These are phyloP conservation scores for Onychomys leucogaster DNA, from an alignment of 2,797 vertebrate species.

Conservation along the genomic window DNA sequence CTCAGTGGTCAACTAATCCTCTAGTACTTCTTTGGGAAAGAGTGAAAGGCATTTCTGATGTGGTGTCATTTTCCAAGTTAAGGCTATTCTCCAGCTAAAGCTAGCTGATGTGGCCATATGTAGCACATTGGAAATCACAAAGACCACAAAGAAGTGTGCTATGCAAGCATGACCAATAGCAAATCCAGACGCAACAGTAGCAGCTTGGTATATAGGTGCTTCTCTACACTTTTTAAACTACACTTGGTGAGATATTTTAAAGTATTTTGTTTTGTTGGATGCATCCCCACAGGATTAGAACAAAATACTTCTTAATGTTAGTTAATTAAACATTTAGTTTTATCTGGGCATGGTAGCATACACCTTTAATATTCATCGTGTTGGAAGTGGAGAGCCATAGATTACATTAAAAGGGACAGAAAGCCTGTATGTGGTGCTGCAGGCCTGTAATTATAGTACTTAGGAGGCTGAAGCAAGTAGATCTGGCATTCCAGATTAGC, in stretches of 20 bases:
- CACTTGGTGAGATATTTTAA: slow-evolving; percentile 4
- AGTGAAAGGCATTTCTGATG: slow-evolving; percentile 82
- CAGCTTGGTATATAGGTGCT: neutral
- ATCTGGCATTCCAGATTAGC: neutral
- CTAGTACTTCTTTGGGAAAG: slow-evolving; percentile 85
- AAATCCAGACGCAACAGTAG: neutral
- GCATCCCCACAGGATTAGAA: neutral
- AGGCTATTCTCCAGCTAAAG: slow-evolving; percentile 88
- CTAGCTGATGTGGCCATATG: neutral
- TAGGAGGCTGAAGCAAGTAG: neutral
- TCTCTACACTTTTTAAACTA: neutral
- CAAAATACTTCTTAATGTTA: slow-evolving; percentile 49
- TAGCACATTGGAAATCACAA: neutral
- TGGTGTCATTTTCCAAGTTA: slow-evolving; percentile 84
- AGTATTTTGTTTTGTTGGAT: slow-evolving; percentile 6
- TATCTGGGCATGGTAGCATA: neutral
- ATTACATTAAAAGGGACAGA: slow-evolving; percentile 18
- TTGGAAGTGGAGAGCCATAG: neutral
- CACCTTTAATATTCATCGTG: slow-evolving; percentile 32
- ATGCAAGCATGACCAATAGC: neutral
- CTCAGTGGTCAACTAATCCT: slow-evolving; percentile 89
- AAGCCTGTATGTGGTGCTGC: neutral
- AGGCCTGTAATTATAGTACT: neutral
- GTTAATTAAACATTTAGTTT: neutral
- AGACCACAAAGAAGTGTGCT: neutral